Evolutionary conservation across 2,797 vertebrate genomes (phyloP).

Genomic region (Gallinago solitaria): DNA sequence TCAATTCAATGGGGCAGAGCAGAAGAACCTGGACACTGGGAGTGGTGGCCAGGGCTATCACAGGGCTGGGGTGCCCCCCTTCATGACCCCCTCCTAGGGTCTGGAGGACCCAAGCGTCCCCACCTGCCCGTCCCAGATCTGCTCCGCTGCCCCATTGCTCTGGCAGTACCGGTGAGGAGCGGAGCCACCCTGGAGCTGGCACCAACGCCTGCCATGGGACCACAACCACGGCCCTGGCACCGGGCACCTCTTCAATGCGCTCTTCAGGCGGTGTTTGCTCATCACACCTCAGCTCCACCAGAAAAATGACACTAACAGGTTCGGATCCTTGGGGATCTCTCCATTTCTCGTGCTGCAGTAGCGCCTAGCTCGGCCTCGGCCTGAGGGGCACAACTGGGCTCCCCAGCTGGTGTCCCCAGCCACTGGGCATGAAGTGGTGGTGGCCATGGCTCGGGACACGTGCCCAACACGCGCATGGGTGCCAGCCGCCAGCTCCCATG

Average conservation of each 20-base stretch:
- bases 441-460: accelerated
- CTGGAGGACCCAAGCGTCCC: background rate
- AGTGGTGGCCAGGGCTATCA: background rate
- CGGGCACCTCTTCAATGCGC: background rate
- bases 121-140: background rate
- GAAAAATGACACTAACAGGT: background rate
- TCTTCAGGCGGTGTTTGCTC: background rate
- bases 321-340: background rate
- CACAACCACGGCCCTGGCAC: background rate
- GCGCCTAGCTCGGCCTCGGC: background rate
- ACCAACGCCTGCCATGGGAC: background rate
- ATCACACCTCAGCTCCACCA: background rate
- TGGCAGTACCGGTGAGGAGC: background rate
- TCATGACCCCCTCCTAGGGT: background rate
- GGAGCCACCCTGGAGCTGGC: background rate
- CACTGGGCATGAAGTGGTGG: accelerated
- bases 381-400: background rate
- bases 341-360: background rate
- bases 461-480: accelerated
- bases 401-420: background rate
- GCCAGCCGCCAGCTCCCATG: background rate
- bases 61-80: background rate
- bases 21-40: background rate
- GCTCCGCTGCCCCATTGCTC: background rate
- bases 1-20: background rate